phyloP scores from a whole-genome alignment of 1,140 invertebrate genomes.

The Eriocheir sinensis region DNA sequence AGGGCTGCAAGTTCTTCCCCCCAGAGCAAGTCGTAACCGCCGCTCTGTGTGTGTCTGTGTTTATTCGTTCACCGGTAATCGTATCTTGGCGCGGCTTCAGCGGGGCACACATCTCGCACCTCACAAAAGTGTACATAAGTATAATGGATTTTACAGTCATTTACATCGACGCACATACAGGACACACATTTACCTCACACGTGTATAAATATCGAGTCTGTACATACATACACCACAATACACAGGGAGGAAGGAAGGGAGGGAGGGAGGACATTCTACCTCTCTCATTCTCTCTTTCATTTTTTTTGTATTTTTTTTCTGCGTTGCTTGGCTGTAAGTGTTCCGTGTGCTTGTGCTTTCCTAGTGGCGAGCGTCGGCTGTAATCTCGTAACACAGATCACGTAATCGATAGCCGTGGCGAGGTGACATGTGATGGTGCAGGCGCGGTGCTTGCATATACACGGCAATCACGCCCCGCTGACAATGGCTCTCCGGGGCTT shows the following conservation, averaged over 20 bases:
- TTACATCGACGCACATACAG: background rate
- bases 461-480: slow-evolving; percentile 27
- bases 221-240: background rate
- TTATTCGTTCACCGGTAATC: background rate
- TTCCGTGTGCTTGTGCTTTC: background rate
- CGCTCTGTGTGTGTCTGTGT: background rate
- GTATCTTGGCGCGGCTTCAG: background rate
- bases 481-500: background rate
- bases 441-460: background rate
- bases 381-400: slow-evolving; percentile 23
- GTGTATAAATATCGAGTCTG: slow-evolving; percentile 25
- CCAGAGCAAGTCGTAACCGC: no score
- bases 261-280: background rate
- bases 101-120: background rate
- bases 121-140: background rate
- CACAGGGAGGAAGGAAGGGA: no score
- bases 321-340: background rate
- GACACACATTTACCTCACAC: background rate
- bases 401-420: slow-evolving; percentile 1
- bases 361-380: background rate
- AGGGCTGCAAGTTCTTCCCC: background rate
- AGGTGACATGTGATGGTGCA: background rate
- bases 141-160: background rate
- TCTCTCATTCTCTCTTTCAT: background rate
- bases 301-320: background rate